Percentiles rank a stretch among this genome's conserved stretches.
Evolutionary conservation across 2,113 vertebrate species (phyloP).

Genomic region (Phyllopteryx taeniolatus): DNA sequence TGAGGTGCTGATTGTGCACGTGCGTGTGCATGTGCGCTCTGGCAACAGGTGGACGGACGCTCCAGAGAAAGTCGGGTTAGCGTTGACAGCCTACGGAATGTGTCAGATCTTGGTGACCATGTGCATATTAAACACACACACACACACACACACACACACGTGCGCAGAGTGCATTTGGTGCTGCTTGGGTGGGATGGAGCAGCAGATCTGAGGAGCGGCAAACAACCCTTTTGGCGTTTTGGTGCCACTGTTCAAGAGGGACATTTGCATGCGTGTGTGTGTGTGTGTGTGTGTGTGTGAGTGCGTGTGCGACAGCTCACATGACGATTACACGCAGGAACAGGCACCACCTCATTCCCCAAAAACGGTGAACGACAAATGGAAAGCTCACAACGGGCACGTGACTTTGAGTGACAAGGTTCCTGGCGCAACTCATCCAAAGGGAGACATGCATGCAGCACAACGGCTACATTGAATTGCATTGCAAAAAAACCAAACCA

Average conservation of each 20-base stretch:
- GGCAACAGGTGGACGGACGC: conserved; percentile 59
- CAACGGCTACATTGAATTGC: no score
- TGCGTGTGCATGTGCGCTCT: conserved; percentile 8
- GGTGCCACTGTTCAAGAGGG: conserved; percentile 42
- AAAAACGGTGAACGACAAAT: no score
- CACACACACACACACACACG: conserved; percentile 38
- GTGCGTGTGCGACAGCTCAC: conserved; percentile 39
- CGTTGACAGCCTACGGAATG: conserved; percentile 52
- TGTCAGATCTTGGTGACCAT: conserved; percentile 62
- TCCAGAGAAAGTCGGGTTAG: conserved; percentile 46
- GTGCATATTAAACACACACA: conserved; percentile 43
- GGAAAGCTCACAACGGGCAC: no score
- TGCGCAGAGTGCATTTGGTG: conserved; percentile 52
- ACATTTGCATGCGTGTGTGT: conserved; percentile 52
- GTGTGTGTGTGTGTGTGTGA: conserved; percentile 49
- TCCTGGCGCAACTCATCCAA: no score
- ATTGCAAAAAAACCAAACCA: no score
- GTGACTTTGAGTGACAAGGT: no score
- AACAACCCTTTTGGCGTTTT: conserved; percentile 58
- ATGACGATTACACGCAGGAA: conserved; percentile 32
- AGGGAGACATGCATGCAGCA: no score
- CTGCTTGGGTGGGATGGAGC: conserved; percentile 68
- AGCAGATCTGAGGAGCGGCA: conserved; percentile 56
- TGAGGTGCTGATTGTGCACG: conserved; percentile 2
- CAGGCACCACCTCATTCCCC: conserved; percentile 23